A percentile compares a stretch with the other conserved stretches of the same genome.
Conservation (phyloP, 2,797 vertebrate genomes). For the Chromobotia macracanthus region DNA sequence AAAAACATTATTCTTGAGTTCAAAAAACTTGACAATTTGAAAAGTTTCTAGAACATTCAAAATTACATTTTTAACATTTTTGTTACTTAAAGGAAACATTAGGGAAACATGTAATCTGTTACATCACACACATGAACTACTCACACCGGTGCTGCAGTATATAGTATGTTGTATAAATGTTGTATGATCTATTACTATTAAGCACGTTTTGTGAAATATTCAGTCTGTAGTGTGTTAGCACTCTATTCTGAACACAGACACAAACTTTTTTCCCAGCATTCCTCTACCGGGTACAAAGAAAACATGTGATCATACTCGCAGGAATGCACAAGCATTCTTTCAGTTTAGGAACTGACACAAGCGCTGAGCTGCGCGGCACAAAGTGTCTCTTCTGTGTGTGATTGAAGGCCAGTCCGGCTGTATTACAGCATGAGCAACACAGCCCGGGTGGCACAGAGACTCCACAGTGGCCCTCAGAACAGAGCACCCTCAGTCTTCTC, state of each 20-base stretch:
- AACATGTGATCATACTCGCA: conserved; percentile 6
- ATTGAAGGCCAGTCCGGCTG: conserved; percentile 61
- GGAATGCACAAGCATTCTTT: conserved; percentile 42
- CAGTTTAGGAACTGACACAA: conserved; percentile 57
- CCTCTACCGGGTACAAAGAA: not conserved
- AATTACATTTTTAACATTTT: too few relatives aligned
- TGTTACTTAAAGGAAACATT: too few relatives aligned
- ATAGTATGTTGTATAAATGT: too few relatives aligned
- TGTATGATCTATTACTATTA: too few relatives aligned
- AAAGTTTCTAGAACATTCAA: too few relatives aligned
- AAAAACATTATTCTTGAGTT: too few relatives aligned
- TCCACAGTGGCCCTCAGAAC: conserved; percentile 59
- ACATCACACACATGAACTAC: too few relatives aligned
- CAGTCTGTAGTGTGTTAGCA: not conserved
- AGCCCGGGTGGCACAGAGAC: conserved; percentile 68
- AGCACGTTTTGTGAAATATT: not conserved
- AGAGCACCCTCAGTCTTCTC: conserved; percentile 65
- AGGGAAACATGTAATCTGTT: too few relatives aligned
- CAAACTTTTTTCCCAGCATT: conserved; percentile 14
- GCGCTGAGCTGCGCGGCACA: conserved; percentile 59
- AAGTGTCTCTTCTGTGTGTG: conserved; percentile 70
- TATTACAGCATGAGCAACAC: conserved; percentile 59
- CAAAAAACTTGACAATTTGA: too few relatives aligned
- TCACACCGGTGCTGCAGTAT: too few relatives aligned
- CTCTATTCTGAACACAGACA: not conserved